phyloP scores from a whole-genome alignment of 1,140 invertebrate genomes.

The Caenorhabditis inopinata region DNA sequence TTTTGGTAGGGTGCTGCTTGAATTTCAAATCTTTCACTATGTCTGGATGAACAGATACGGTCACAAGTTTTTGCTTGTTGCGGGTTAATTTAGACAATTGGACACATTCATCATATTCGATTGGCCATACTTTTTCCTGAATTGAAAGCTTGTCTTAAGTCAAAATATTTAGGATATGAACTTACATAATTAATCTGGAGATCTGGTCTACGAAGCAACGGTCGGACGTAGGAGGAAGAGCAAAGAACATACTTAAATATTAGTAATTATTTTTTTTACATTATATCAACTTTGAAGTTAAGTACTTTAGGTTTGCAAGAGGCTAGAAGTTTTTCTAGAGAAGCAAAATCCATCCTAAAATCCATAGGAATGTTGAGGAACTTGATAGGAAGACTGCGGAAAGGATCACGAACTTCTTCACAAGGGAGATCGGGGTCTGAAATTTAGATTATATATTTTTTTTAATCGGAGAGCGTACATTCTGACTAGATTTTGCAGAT shows the following conservation, averaged over 20 bases:
- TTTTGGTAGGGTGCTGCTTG: conserved; percentile 11
- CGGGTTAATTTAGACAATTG: neutral
- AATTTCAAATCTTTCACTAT: neutral
- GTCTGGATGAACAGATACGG: neutral
- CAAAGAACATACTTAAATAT: neutral
- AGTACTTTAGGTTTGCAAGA: neutral
- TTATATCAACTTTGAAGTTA: neutral
- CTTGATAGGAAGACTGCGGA: neutral
- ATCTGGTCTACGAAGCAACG: neutral
- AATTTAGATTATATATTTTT: neutral
- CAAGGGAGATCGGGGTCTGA: neutral
- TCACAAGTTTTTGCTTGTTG: neutral
- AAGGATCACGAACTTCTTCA: neutral
- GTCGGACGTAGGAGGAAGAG: neutral
- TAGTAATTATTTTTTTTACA: no score
- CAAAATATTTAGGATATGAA: neutral
- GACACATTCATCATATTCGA: neutral
- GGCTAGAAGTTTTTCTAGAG: neutral
- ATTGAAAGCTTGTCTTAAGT: neutral
- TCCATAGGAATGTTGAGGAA: conserved; percentile 23
- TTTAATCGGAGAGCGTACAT: no score
- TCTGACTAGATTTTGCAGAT: no score
- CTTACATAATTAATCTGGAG: neutral
- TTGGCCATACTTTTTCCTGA: conserved; percentile 7
- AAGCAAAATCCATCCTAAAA: neutral